These are phyloP conservation scores for Machimus rusticus DNA, from an alignment of 2,888 invertebrate species.

Conservation along the genomic window DNA sequence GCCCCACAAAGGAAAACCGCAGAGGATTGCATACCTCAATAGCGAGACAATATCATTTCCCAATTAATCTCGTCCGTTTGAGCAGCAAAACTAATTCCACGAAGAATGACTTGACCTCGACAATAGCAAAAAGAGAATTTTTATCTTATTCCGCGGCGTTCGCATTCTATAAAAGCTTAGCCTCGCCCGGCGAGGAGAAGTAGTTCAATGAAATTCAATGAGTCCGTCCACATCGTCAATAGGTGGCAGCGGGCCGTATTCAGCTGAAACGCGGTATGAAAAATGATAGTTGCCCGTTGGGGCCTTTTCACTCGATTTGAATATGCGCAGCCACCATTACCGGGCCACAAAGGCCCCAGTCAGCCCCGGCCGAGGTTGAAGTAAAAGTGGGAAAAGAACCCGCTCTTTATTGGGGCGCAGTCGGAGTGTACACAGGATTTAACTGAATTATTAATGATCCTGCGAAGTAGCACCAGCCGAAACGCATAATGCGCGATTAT, in stretches of 20 bases:
- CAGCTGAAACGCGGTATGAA: constrained; percentile 19
- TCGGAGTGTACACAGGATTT: constrained; percentile 27
- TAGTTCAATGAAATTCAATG: constrained; percentile 39
- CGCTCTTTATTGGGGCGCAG: background rate
- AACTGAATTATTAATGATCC: constrained; percentile 38
- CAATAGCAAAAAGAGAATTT: constrained; percentile 27
- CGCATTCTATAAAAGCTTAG: constrained; percentile 27
- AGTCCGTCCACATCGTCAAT: constrained; percentile 22
- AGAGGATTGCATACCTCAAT: constrained; percentile 21
- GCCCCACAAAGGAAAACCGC: constrained; percentile 26
- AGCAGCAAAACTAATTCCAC: constrained; percentile 38
- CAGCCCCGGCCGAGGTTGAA: background rate
- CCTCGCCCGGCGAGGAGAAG: constrained; percentile 14
- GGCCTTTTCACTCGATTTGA: constrained; percentile 27
- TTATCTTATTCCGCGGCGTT: background rate
- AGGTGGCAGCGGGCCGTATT: constrained; percentile 31
- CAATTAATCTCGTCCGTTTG: constrained; percentile 34
- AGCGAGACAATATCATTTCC: constrained; percentile 39
- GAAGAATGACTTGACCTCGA: constrained; percentile 34
- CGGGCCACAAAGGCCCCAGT: background rate
- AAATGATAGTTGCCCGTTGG: constrained; percentile 32
- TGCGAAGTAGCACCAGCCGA: background rate
- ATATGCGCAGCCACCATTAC: constrained; percentile 23
- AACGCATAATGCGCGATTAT: constrained; percentile 25
- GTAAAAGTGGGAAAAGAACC: background rate